Base-by-base conservation (phyloP, 2,797 vertebrate species). In the Leptoclinus maculatus region DNA sequence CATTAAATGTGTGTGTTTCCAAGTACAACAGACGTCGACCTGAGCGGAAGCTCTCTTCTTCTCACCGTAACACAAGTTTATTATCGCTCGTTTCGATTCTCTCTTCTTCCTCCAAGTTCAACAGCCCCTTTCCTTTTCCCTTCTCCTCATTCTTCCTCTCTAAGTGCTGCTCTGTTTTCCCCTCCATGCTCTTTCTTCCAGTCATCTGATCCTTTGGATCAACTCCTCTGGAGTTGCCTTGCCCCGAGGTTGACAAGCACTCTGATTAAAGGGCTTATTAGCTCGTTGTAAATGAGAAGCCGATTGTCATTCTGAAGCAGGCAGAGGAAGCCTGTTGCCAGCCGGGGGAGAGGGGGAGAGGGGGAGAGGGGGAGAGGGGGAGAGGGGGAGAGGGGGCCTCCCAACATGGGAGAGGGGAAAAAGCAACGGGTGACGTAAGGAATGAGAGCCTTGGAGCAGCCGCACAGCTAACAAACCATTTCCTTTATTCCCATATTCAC, bases 211-310 rank as follows among this genome's bases (percentile, higher is more conserved):
- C 91, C 85, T 90, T 85, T 85, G 80, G 86, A 92, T 91, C 84
- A 89, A 76, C 89, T 90, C 84, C 80, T 88, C 88, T 80, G 76
- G 87, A 85, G 84, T 78, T 82, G 80, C 82, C 77, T 83, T 87
- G 83, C 78, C 87, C 84, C 14, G 63, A 86, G 83, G 87, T 88
- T 91, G 92, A 93, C 89, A 89, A 85, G 90, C 76, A 62, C 89
- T 88, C 92, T 93, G 91, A 94, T 94, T 93, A 92, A 94, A 93
- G 91, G 87, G 78, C 90, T 92, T 91, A 91, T 94, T 94, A 93
- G 88, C 87, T 82, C 47, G 74, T 81, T 82, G 85, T 88, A 90
- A 91, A 90, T 80, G 89, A 92, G 89, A 91, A 88, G 89, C 83
- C 54, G 85, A 89, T 84, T 90, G 89, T 91, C 88, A 92, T 91